Evolutionary conservation across 2,113 vertebrate species (phyloP).

Genomic region (Cyanistes caeruleus): DNA sequence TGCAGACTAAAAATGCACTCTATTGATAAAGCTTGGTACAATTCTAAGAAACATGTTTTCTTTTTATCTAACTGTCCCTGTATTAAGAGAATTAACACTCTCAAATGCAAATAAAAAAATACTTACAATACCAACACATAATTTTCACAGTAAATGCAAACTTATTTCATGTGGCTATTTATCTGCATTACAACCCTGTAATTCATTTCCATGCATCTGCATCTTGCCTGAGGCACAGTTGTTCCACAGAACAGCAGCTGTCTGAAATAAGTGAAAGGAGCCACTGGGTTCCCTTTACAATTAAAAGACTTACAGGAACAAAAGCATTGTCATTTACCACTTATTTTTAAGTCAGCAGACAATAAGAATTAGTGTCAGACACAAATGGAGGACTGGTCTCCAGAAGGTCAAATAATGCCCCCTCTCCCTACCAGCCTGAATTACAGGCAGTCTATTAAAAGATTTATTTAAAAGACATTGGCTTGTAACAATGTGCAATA

Average conservation of each 20-base stretch:
- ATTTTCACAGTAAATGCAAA: neutral
- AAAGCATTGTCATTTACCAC: neutral
- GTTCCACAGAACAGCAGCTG: neutral
- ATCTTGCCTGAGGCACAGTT: neutral
- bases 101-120: neutral
- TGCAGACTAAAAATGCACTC: neutral
- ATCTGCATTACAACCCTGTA: neutral
- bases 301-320: neutral
- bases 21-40: neutral
- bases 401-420: neutral
- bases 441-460: neutral
- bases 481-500: neutral
- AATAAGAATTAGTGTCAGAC: neutral
- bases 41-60: neutral
- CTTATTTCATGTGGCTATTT: neutral
- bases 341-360: neutral
- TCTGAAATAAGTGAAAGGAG: neutral
- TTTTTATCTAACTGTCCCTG: neutral
- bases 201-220: neutral
- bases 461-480: neutral
- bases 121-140: neutral
- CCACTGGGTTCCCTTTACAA: neutral
- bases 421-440: neutral
- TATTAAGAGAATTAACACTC: neutral
- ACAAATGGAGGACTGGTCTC: neutral